Evolutionary conservation across 1,140 invertebrate genomes (phyloP).

Genomic region (Panulirus ornatus): DNA sequence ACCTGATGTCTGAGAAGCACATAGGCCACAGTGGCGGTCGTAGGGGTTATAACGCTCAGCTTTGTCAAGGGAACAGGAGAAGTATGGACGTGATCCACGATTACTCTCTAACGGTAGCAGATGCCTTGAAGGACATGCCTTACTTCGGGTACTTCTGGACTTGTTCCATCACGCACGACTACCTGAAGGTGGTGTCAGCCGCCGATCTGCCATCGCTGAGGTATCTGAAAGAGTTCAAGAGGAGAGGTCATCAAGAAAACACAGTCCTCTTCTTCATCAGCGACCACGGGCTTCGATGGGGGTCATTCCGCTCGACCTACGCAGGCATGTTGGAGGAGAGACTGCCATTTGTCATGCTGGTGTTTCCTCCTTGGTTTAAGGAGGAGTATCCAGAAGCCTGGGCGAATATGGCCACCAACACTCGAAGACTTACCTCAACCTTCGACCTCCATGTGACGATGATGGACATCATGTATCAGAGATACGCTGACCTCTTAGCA

Average conservation of each 20-base stretch:
- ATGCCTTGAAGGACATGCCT: neutral
- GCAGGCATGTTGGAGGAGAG: conserved; percentile 93
- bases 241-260: conserved; percentile 77
- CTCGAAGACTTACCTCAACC: conserved; percentile 78
- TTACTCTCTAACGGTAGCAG: conserved; percentile 31
- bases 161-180: conserved; percentile 1
- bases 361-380: conserved; percentile 87
- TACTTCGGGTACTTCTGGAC: conserved; percentile 38
- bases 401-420: conserved; percentile 85
- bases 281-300: conserved; percentile 95
- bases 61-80: conserved; percentile 8
- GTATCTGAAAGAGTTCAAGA: conserved; percentile 64
- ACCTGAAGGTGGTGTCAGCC: neutral
- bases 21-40: neutral
- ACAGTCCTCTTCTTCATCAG: conserved; percentile 89
- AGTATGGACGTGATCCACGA: conserved; percentile 37
- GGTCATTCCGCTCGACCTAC: conserved; percentile 87
- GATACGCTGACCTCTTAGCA: neutral
- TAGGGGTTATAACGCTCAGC: neutral
- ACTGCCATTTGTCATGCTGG: conserved; percentile 89
- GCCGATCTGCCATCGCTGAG: neutral
- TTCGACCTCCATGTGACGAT: conserved; percentile 80
- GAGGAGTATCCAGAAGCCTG: conserved; percentile 83
- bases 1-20: conserved; percentile 38
- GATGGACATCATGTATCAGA: neutral